Evolutionary conservation across 2,113 vertebrate species (phyloP).

Genomic region (Antechinus stuartii): DNA sequence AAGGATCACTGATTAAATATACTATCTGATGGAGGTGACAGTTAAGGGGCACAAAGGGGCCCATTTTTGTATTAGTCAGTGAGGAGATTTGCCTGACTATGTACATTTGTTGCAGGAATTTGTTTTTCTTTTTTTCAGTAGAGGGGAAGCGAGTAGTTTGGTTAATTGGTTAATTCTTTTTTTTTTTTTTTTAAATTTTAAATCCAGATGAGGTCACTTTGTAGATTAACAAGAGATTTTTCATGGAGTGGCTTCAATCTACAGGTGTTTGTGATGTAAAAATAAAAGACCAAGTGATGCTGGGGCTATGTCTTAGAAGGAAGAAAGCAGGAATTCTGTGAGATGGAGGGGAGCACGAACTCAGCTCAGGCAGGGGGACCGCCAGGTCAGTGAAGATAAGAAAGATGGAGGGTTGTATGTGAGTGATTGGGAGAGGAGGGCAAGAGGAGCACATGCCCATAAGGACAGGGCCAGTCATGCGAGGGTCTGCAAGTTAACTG

Average conservation of each 20-base stretch:
- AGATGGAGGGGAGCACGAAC: not conserved
- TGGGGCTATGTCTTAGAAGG: not conserved
- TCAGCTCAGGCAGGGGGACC: not conserved
- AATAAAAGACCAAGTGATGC: not conserved
- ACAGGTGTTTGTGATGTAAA: not conserved
- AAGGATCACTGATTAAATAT: no score
- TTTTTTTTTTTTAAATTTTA: not conserved
- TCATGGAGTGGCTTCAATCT: not conserved
- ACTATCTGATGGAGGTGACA: no score
- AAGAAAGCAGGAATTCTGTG: not conserved
- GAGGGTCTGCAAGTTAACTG: not conserved
- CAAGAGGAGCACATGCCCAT: no score
- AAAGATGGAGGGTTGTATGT: not conserved
- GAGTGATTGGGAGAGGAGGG: not conserved
- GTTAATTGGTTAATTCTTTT: no score
- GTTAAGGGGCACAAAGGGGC: no score
- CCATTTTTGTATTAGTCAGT: not conserved
- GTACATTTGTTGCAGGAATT: not conserved
- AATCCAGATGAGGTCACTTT: not conserved
- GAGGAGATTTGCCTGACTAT: not conserved
- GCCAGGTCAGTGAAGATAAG: not conserved
- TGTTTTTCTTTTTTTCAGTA: not conserved
- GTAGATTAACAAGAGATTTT: not conserved
- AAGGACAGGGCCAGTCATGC: not conserved
- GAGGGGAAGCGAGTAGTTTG: no score